These are phyloP conservation scores for Smithornis capensis DNA, from an alignment of 2,113 vertebrate genomes.

Conservation along the genomic window DNA sequence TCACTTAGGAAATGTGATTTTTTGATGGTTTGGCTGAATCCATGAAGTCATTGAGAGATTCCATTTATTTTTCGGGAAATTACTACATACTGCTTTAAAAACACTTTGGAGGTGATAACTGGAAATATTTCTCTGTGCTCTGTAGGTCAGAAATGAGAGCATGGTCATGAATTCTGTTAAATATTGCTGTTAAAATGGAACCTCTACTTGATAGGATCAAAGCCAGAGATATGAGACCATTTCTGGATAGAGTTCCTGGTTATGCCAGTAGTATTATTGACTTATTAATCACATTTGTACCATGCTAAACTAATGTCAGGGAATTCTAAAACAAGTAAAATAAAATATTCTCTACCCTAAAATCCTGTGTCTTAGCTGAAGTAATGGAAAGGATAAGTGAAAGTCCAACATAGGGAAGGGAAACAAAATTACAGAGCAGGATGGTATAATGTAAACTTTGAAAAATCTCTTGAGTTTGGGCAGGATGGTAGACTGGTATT, in stretches of 20 bases:
- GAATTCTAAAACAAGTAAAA: not conserved
- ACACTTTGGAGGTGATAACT: not conserved
- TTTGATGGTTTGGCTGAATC: not conserved
- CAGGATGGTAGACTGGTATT: not conserved
- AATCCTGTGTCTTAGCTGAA: not conserved
- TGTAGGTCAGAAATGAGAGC: not conserved
- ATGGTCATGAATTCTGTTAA: not conserved
- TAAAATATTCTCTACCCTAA: not conserved
- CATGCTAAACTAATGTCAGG: not conserved
- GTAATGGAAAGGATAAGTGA: not conserved
- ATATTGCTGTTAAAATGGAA: not conserved
- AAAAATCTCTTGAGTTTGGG: not conserved
- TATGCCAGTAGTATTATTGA: not conserved
- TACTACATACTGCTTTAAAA: not conserved
- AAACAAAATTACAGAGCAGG: not conserved
- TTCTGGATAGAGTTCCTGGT: not conserved
- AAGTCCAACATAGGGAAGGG: not conserved
- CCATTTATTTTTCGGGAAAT: conserved; percentile 1
- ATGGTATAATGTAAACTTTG: not conserved
- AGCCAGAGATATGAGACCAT: not conserved
- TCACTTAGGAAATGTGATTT: not conserved
- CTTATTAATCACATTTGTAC: conserved; percentile 1
- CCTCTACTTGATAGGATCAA: not conserved
- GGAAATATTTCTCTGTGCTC: not conserved
- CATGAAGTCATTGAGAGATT: not conserved